phyloP scores from a whole-genome alignment of 2,888 invertebrate species.

The Acanthopleura granulata region DNA sequence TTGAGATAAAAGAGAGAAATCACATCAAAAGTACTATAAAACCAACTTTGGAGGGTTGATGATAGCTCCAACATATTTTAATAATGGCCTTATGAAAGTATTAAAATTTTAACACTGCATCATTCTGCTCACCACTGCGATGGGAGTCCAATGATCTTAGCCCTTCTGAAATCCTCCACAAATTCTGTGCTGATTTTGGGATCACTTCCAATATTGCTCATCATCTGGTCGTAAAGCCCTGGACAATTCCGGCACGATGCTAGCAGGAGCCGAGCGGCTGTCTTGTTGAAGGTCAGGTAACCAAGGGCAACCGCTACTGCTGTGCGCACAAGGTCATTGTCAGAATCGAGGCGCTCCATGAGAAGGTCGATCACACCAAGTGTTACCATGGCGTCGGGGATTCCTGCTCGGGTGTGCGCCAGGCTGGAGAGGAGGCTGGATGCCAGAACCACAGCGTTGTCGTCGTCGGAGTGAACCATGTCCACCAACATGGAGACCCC shows the following conservation, averaged over 20 bases:
- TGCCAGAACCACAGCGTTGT: slow-evolving; percentile 64
- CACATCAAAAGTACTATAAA: too few species aligned
- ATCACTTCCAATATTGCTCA: slow-evolving; percentile 62
- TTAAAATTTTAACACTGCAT: too few species aligned
- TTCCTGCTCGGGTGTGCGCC: slow-evolving; percentile 68
- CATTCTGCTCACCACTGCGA: slow-evolving; percentile 58
- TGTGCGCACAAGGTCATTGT: slow-evolving; percentile 57
- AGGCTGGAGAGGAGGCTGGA: slow-evolving; percentile 66
- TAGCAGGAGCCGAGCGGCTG: slow-evolving; percentile 65
- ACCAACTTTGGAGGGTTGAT: too few species aligned
- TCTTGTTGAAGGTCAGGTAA: slow-evolving; percentile 68
- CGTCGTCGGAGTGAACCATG: slow-evolving; percentile 56
- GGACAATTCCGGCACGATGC: slow-evolving; percentile 63
- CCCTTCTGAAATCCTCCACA: slow-evolving; percentile 63
- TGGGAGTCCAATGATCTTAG: slow-evolving; percentile 64
- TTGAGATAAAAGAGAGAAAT: too few species aligned
- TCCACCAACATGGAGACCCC: slow-evolving; percentile 64
- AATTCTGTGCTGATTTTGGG: slow-evolving; percentile 65
- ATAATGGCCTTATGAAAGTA: too few species aligned
- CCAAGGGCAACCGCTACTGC: slow-evolving; percentile 67
- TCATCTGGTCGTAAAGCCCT: slow-evolving; percentile 60
- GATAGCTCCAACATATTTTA: too few species aligned
- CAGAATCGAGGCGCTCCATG: slow-evolving; percentile 53
- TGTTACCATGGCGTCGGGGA: slow-evolving; percentile 69
- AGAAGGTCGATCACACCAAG: slow-evolving; percentile 64